Evolutionary conservation across 2,888 invertebrate genomes (phyloP), one percentile per base, ranked within the genome.

Genomic region (Ochropacha duplaris): DNA sequence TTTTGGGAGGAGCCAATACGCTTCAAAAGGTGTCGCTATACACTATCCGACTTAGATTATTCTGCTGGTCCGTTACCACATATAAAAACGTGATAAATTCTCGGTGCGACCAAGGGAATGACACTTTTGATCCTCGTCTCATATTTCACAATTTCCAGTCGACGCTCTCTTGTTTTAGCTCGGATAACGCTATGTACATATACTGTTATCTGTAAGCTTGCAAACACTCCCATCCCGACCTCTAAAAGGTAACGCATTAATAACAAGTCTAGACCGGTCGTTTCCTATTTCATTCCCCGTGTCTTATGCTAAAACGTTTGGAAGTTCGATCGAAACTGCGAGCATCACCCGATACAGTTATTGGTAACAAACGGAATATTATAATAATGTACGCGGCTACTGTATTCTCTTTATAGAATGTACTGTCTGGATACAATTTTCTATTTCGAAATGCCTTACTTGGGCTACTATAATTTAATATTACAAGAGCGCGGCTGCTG

Each of bases 401-500:
- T 73, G 73, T 77, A 75, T 76, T 64, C 72, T 68, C 69, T 64
- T 71, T 68, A 76, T 74, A 78, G 78, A 82, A 80, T 72, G 76
- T 79, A 36, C 36, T 78, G 69, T 72, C 74, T 74, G 76, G 76
- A 81, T 82, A 81, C 83, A 79, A 83, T 85, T 89, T 90, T 89
- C 90, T 84, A 86, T 90, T 89, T 88, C 81, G 81, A 87, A 90
- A 89, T 86, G 84, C 83, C 84, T 86, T 87, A 83, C 79, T 84
- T 79, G 87, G 84, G 78, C 84, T 83, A 86, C 88, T 90, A 88
- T 90, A 90, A 90, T 90, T 90, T 90, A 91, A 91, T 91, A 90
- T 90, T 90, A 90, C 89, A 89, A 84, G 84, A 87, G 74, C 83
- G 66, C 49, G 73, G 68, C 77, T 75, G 71, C 79, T 76, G 86